Evolutionary conservation across 2,888 invertebrate genomes (phyloP).

Genomic region (Euclidia mi): DNA sequence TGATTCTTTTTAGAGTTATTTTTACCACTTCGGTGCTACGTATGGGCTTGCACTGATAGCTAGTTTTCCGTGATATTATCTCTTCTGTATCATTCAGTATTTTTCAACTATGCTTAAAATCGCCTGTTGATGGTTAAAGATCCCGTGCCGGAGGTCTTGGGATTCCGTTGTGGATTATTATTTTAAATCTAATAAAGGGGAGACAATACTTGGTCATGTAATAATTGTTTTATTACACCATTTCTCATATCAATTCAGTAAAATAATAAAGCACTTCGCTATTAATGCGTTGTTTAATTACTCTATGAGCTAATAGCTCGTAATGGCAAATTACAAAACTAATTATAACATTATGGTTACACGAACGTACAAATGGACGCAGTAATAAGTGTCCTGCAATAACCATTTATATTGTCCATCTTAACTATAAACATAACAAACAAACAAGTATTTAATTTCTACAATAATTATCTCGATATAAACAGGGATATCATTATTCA

Average conservation of each 20-base stretch:
- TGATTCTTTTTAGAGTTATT: too few species aligned
- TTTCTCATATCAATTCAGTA: not conserved
- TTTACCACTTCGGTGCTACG: too few species aligned
- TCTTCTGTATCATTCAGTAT: too few species aligned
- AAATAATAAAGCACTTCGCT: slow-evolving; percentile 9
- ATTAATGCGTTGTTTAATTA: not conserved
- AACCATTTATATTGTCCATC: slow-evolving; percentile 19
- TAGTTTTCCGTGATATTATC: too few species aligned
- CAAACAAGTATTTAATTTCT: slow-evolving; percentile 50
- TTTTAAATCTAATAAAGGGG: too few species aligned
- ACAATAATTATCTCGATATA: slow-evolving; percentile 64
- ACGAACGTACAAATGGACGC: slow-evolving; percentile 11
- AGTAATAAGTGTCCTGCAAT: slow-evolving; percentile 12
- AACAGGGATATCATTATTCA: slow-evolving; percentile 81
- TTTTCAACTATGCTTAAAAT: too few species aligned
- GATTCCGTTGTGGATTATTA: too few species aligned
- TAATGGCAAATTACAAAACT: slow-evolving; percentile 10
- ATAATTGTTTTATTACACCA: not conserved
- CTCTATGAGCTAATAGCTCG: slow-evolving; percentile 1
- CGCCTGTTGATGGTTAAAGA: too few species aligned
- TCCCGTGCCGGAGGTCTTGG: too few species aligned
- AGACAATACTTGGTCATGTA: not conserved
- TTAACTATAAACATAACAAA: slow-evolving; percentile 19
- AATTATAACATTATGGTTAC: slow-evolving; percentile 1
- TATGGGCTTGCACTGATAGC: too few species aligned